Evolutionary conservation across 2,888 invertebrate species (phyloP).

Genomic region (Parnassius smintheus): DNA sequence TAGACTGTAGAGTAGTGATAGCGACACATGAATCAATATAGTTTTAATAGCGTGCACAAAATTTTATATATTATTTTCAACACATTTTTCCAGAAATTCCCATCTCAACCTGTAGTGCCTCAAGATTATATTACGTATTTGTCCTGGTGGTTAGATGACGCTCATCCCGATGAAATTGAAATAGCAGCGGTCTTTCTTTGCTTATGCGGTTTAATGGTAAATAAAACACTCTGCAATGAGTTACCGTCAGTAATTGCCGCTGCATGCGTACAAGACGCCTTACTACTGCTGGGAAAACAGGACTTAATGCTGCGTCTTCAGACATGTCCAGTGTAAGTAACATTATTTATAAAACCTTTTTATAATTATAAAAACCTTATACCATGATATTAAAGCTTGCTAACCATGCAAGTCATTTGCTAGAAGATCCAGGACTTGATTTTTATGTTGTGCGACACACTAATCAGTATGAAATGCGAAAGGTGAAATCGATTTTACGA

Average conservation of each 20-base stretch:
- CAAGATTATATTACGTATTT: slow-evolving; percentile 63
- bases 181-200: slow-evolving; percentile 60
- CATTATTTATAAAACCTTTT: not conserved
- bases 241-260: slow-evolving; percentile 59
- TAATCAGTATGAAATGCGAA: too few relatives aligned
- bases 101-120: slow-evolving; percentile 53
- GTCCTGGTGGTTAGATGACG: slow-evolving; percentile 54
- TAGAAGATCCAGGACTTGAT: too few relatives aligned
- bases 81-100: slow-evolving; percentile 50
- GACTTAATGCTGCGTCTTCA: slow-evolving; percentile 41
- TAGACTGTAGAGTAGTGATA: too few relatives aligned
- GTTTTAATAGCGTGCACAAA: too few relatives aligned
- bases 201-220: slow-evolving; percentile 55
- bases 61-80: too few relatives aligned
- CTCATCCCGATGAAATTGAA: slow-evolving; percentile 50
- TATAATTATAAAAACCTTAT: too few relatives aligned
- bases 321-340: slow-evolving; percentile 51
- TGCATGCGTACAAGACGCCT: slow-evolving; percentile 54
- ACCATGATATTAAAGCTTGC: too few relatives aligned
- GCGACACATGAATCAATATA: too few relatives aligned
- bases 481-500: too few relatives aligned
- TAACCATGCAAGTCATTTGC: too few relatives aligned
- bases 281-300: slow-evolving; percentile 47
- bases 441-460: too few relatives aligned
- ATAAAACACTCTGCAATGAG: slow-evolving; percentile 46